Conservation (phyloP, 1,140 invertebrate species). For the Metopolophium dirhodum region DNA sequence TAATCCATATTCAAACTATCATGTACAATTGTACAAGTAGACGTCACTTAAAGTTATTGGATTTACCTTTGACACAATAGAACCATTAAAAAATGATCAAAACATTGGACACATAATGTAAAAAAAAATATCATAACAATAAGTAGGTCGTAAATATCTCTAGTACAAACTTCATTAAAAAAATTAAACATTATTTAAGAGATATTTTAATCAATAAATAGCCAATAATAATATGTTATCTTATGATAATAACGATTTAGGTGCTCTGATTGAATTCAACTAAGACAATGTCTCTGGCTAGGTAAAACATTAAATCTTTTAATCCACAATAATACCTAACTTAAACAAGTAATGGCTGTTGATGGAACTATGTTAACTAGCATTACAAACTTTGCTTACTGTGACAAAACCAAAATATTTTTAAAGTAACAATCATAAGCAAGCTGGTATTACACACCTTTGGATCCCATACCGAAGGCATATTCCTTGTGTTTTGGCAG, state of each 20-base stretch:
- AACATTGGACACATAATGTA: not conserved
- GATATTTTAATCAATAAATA: not conserved
- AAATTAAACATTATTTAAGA: not conserved
- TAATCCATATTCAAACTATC: not conserved
- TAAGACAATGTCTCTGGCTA: not conserved
- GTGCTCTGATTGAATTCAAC: not conserved
- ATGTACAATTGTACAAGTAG: not conserved
- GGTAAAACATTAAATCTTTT: not conserved
- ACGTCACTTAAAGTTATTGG: too few species aligned
- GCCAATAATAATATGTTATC: not conserved
- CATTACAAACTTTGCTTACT: not conserved
- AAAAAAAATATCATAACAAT: not conserved
- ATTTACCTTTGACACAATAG: too few species aligned
- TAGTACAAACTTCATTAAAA: not conserved
- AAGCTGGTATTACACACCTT: constrained; percentile 33
- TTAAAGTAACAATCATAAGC: not conserved
- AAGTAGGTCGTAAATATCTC: not conserved
- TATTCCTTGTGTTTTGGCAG: constrained; percentile 59
- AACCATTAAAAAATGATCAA: too few species aligned
- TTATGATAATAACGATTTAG: not conserved
- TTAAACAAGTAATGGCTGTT: not conserved
- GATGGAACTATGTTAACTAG: not conserved
- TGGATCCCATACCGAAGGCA: constrained; percentile 61
- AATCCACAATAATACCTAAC: not conserved
- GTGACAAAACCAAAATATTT: not conserved